Conservation (phyloP, 2,888 invertebrate species). For the Agelastica alni region DNA sequence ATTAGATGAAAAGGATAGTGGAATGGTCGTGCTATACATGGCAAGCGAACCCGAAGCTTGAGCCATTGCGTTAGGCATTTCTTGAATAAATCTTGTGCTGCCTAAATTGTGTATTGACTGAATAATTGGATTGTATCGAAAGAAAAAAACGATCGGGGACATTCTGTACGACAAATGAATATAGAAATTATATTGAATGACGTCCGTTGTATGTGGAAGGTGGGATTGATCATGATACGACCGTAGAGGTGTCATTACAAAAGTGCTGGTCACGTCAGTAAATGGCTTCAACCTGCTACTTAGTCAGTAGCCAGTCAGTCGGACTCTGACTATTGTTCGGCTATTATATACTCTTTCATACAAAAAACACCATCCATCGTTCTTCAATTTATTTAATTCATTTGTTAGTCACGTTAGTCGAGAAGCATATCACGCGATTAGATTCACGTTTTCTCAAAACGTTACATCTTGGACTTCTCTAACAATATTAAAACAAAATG, state of each 20-base stretch:
- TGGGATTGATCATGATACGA: constrained; percentile 52
- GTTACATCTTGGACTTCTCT: too few relatives aligned
- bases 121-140: too few relatives aligned
- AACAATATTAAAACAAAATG: too few relatives aligned
- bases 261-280: constrained; percentile 57
- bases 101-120: too few relatives aligned
- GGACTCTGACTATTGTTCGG: constrained; percentile 50
- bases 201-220: constrained; percentile 49
- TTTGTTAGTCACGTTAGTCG: constrained; percentile 32
- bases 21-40: too few relatives aligned
- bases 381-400: constrained; percentile 34
- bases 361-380: constrained; percentile 40
- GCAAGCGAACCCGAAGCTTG: too few relatives aligned
- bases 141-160: constrained; percentile 10
- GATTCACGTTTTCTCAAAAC: too few relatives aligned
- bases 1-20: too few relatives aligned
- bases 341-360: constrained; percentile 46
- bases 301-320: constrained; percentile 57
- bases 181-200: constrained; percentile 55
- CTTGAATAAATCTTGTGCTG: background rate
- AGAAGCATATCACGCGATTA: too few relatives aligned
- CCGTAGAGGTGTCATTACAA: constrained; percentile 55
- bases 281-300: constrained; percentile 58
- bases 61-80: background rate
- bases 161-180: constrained; percentile 40